Conservation (phyloP, 64 coral and sea anemone genomes). For the Porites lutea region DNA sequence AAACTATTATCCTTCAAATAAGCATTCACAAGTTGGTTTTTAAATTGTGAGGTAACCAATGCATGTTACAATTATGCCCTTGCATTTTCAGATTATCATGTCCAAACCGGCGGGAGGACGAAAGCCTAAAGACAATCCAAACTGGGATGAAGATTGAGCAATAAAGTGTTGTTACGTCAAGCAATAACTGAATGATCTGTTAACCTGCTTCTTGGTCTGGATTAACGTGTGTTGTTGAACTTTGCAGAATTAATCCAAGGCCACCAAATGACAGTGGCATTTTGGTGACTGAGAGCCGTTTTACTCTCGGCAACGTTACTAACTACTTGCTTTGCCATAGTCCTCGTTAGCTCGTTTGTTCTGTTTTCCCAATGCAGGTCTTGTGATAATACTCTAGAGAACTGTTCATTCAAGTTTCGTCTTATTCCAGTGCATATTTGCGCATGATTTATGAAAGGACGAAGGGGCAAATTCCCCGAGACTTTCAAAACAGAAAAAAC, state of each 20-base stretch:
- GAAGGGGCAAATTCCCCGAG: no score
- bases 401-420: no score
- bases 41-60: neutral
- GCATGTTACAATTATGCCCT: neutral
- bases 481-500: no score
- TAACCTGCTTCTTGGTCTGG: neutral
- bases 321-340: no score
- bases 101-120: conserved; percentile 95
- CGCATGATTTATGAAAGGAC: no score
- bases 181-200: neutral
- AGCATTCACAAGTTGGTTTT: no score
- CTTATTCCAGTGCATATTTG: no score
- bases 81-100: conserved; percentile 94
- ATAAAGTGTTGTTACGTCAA: no score
- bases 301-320: neutral
- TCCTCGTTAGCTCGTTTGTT: no score
- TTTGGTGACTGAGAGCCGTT: neutral
- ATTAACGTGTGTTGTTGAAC: neutral
- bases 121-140: conserved; percentile 79
- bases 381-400: no score
- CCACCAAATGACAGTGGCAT: neutral
- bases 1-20: no score
- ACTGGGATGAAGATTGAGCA: conserved; percentile 92
- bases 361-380: no score
- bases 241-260: neutral